Base-by-base conservation (phyloP, 2,113 vertebrate species). In the Triplophysa siluroides region DNA sequence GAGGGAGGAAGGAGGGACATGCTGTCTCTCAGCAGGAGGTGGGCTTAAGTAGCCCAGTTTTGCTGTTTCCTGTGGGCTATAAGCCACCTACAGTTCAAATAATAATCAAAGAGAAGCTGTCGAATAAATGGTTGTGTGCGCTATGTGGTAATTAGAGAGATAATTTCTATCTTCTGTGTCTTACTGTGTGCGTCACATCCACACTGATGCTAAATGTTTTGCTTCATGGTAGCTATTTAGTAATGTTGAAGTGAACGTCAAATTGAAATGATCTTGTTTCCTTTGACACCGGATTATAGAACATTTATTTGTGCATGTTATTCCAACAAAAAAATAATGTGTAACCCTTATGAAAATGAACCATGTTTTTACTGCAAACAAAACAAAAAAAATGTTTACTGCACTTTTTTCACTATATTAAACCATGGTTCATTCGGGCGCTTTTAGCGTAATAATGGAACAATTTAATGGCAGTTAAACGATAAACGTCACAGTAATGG, bases 21-120 rank as follows among this genome's bases (percentile, higher is more conserved):
- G 87, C 73, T 54, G 66, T 71, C 83, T 89, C 84, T 21, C 76
- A 50, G 58, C 83, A 82, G 85, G 87, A 88, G 83, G 78, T 76
- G 81, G 87, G 84, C 82, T 91, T 86, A 88, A 88, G 84, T 83
- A 85, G 85, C 83, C 72, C 84, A 84, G 80, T 85, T 85, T 79
- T 71, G 24, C 38, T 80, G 79, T 83, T 83, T 81, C 88, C 86
- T 63, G 76, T 81, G 12, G 82, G 81, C 71, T 69, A 50, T 56
- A 73, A 85, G 79, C 68, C 85, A 80, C 61, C 81, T 78, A 79
- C 63, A 78, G 84, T 85, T 89, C 81, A 88, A 85, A 89, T 88
- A 84, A 74, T 81, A 86, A 86, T 85, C 79, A 86, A 86, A 85
- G 86, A 81, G 70, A 85, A 80, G 76, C 85, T 86, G 83, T 85